Percentiles rank a stretch among this genome's conserved stretches.
phyloP scores from a whole-genome alignment of 2,113 vertebrate genomes.

The Eulemur rufifrons region DNA sequence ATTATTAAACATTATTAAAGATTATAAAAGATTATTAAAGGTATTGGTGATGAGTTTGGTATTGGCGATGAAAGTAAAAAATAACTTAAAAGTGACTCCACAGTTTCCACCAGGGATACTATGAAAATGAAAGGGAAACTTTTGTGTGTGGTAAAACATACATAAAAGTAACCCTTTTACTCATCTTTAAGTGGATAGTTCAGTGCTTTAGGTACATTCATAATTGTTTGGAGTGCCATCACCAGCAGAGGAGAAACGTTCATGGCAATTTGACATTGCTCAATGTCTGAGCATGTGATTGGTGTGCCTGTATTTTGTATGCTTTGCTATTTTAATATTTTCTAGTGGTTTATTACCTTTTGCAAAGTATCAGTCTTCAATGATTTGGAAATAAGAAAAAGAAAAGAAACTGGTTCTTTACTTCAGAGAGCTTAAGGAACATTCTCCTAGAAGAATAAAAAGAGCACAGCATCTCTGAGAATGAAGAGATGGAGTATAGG shows the following conservation, averaged over 20 bases:
- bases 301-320: background rate
- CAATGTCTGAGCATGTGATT: background rate
- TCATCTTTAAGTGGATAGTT: background rate
- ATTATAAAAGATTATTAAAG: background rate
- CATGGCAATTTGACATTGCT: background rate
- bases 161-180: background rate
- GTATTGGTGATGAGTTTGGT: background rate
- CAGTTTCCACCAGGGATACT: background rate
- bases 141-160: background rate
- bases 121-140: background rate
- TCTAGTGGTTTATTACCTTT: background rate
- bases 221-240: background rate
- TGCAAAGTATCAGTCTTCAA: background rate
- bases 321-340: background rate
- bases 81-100: background rate
- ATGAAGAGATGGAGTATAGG: background rate
- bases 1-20: background rate
- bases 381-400: background rate
- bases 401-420: background rate
- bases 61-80: background rate
- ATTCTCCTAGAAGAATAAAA: background rate
- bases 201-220: too few species aligned
- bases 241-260: background rate
- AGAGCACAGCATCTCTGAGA: background rate
- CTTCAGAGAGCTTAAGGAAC: background rate